Evolutionary conservation across 2,888 invertebrate genomes (phyloP).

Genomic region (Rhagium mordax): DNA sequence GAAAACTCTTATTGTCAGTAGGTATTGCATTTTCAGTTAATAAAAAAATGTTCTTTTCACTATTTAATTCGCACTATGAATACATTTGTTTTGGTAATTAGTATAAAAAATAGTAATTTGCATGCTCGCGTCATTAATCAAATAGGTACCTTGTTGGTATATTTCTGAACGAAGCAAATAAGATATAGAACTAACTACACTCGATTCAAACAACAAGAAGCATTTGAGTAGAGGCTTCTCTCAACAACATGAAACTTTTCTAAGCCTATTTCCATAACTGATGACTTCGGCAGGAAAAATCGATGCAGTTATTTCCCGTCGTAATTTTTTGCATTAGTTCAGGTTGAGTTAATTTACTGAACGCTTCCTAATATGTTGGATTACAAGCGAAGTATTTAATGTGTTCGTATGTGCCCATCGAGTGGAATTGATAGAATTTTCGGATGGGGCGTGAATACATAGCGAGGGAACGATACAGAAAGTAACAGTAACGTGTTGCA

Average conservation of each 20-base stretch:
- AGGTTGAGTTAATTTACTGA: conserved; percentile 16
- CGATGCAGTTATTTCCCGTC: conserved; percentile 2
- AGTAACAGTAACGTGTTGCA: conserved; percentile 64
- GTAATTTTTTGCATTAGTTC: conserved; percentile 39
- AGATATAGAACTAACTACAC: no score
- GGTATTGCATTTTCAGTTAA: no score
- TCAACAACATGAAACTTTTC: neutral
- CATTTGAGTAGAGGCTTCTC: neutral
- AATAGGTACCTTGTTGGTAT: no score
- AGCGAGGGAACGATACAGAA: conserved; percentile 23
- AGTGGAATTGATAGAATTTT: conserved; percentile 60
- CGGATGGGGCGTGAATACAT: conserved; percentile 51
- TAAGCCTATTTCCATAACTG: neutral
- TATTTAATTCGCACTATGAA: no score
- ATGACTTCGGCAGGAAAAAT: neutral
- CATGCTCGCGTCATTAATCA: no score
- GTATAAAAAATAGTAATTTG: no score
- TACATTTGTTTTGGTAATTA: no score
- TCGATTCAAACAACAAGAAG: no score
- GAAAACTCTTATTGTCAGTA: no score
- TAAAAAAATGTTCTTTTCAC: no score
- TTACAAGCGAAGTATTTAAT: conserved; percentile 53
- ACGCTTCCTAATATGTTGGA: conserved; percentile 38
- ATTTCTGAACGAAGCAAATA: no score
- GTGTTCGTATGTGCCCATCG: conserved; percentile 56